Evolutionary conservation across 2,113 vertebrate species (phyloP).

Genomic region (Sander lucioperca): DNA sequence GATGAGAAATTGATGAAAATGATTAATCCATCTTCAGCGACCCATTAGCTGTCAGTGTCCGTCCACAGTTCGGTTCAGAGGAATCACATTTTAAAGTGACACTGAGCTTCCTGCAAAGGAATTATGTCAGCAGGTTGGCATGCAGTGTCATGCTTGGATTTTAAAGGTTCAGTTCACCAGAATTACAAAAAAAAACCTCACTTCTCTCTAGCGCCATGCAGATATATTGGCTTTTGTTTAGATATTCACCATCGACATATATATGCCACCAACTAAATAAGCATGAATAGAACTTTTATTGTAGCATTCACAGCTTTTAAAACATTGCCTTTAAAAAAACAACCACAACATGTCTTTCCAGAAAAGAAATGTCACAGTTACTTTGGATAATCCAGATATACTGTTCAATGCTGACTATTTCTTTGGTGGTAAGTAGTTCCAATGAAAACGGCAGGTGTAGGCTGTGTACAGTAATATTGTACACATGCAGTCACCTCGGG

Average conservation of each 20-base stretch:
- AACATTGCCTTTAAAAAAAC: background rate
- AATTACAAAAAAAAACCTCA: background rate
- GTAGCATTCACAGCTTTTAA: too few species aligned
- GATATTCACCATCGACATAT: background rate
- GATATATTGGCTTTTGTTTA: background rate
- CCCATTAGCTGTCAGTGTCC: constrained; percentile 3
- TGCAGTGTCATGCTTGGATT: background rate
- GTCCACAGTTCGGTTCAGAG: background rate
- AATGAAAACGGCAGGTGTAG: background rate
- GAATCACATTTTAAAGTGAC: constrained; percentile 28
- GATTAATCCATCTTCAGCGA: background rate
- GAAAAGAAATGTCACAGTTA: background rate
- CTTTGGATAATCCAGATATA: background rate
- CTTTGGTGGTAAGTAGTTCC: background rate
- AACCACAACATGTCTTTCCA: background rate
- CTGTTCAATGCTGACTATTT: background rate
- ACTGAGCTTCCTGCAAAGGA: background rate
- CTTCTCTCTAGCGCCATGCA: background rate
- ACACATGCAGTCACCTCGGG: constrained; percentile 7
- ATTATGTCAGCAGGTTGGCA: background rate
- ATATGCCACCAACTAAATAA: background rate
- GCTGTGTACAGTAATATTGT: background rate
- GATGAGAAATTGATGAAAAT: constrained; percentile 16
- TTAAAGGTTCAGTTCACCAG: background rate
- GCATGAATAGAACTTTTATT: too few species aligned